A percentile compares a stretch with the other conserved stretches of the same genome.
phyloP scores from a whole-genome alignment of 2,113 vertebrate species.

The Alosa alosa region DNA sequence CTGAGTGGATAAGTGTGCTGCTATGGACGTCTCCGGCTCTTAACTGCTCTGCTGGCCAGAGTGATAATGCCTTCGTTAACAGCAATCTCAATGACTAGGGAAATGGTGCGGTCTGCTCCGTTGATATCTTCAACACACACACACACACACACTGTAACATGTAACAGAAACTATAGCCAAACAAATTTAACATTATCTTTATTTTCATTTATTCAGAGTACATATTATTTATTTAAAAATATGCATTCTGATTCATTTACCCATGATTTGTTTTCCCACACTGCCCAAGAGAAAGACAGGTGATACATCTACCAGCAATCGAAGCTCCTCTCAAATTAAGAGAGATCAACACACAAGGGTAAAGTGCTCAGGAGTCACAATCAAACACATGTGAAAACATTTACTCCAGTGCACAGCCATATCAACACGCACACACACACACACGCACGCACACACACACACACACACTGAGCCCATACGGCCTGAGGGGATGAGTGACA shows the following conservation, averaged over 20 bases:
- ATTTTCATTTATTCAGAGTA: constrained; percentile 54
- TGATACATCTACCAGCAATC: background rate
- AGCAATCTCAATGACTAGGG: background rate
- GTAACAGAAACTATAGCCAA: background rate
- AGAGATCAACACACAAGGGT: background rate
- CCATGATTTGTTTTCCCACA: background rate
- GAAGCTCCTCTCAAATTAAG: background rate
- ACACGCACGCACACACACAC: background rate
- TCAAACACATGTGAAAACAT: background rate
- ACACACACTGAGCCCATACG: no score
- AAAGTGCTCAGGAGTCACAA: background rate
- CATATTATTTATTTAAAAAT: constrained; percentile 25
- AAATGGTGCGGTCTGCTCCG: background rate
- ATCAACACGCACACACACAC: background rate
- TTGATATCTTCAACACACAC: background rate
- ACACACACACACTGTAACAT: background rate
- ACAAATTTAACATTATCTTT: constrained; percentile 21
- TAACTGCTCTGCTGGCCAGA: background rate
- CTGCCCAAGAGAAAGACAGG: background rate
- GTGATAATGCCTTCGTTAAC: background rate
- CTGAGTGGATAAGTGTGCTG: background rate
- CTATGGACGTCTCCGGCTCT: background rate
- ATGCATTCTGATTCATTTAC: background rate
- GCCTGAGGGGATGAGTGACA: no score
- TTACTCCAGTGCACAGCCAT: background rate